Percentiles rank a stretch among this genome's conserved stretches.
phyloP scores from a whole-genome alignment of 2,113 vertebrate genomes.

The Pristiophorus japonicus region DNA sequence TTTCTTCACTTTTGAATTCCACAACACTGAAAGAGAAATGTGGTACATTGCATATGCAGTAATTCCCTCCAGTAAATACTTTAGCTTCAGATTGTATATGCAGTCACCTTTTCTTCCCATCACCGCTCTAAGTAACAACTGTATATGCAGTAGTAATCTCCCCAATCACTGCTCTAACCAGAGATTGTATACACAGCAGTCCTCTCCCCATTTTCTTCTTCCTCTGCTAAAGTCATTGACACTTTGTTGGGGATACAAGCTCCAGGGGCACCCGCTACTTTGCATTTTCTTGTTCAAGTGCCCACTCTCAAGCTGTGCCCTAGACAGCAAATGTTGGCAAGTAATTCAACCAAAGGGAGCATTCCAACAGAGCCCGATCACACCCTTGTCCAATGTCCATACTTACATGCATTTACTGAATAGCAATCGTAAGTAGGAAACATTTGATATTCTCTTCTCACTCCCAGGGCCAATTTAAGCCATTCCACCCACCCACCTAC shows the following conservation, averaged over 20 bases:
- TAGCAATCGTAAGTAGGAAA: not conserved
- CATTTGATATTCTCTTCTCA: not conserved
- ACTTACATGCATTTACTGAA: not conserved
- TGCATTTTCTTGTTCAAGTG: not conserved
- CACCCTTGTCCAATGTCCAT: not conserved
- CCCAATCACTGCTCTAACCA: not conserved
- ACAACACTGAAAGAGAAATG: conserved; percentile 68
- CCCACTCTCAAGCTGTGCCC: not conserved
- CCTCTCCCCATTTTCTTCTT: not conserved
- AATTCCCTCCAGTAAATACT: not conserved
- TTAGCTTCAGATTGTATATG: not conserved
- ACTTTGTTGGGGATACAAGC: not conserved
- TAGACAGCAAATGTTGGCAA: not conserved
- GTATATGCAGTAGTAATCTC: not conserved
- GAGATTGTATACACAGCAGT: not conserved
- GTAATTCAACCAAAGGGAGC: not conserved
- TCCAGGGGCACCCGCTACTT: not conserved
- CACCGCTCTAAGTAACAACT: not conserved
- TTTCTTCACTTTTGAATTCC: conserved; percentile 95
- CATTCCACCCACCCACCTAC: no score
- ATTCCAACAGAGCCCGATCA: not conserved
- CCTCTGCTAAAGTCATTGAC: not conserved
- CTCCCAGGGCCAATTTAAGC: not conserved
- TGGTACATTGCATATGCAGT: conserved; percentile 39
- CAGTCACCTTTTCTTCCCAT: not conserved